Base-by-base conservation (phyloP, 2,797 vertebrate species). In the Parotocinclus haroldoi region DNA sequence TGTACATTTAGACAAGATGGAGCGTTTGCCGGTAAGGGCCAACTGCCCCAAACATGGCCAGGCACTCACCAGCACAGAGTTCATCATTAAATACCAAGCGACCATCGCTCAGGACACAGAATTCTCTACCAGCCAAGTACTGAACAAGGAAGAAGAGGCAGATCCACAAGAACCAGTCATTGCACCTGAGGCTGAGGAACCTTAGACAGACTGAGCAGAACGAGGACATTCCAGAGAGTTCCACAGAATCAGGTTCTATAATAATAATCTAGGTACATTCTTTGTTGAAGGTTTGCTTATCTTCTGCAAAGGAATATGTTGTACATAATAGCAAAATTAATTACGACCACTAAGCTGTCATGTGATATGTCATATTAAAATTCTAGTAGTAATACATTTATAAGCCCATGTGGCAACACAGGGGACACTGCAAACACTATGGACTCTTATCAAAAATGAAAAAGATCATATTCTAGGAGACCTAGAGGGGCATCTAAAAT, bases 11-110 rank as follows among this genome's bases (percentile, higher is more conserved):
- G 90, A 87, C 10, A 83, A 83, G 42, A 53, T 81, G 62, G 81
- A 86, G 42, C 71, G 80, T 7, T 52, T 78, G 8, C 58, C 64
- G 37, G 65, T 80, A 36, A 87, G 83, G 68, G 9, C 7, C 7
- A 66, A 7, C 10, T 87, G 86, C 55, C 83, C 85, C 13, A 87
- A 84, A 79, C 81, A 84, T 46, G 87, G 84, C 51, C 83, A 79
- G 13, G 89, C 89, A 0, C 83, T 92, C 71, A 85, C 87, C 63
- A 91, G 91, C 69, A 89, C 82, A 7, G 90, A 92, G 82, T 91
- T 91, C 66, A 81, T 91, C 68, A 62, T 80, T 39, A 92, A 88
- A 73, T 84, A 78, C 58, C 89, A 88, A 73, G 76, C 77, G 16
- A 75, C 54, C 44, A 16, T n/a, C 1, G 14, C 19, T 40, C 68